Base-by-base conservation (phyloP, 1,140 invertebrate species). In the Agrilus planipennis region DNA sequence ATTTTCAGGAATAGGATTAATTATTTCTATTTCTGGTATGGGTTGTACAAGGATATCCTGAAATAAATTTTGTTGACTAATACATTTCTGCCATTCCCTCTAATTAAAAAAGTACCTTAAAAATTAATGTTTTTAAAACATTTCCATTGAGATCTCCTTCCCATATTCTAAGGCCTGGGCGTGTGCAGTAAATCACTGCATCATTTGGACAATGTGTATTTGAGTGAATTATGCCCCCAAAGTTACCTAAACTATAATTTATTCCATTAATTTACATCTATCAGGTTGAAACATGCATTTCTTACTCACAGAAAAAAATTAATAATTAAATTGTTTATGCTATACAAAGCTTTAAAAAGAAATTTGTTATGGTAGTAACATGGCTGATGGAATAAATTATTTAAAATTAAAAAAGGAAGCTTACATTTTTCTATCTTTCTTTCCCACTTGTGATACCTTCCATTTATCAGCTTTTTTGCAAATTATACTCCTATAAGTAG, bases 51-150 rank as follows among this genome's bases (percentile, higher is more conserved):
- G 61, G 6, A 75, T 69, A 36, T 81, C 78, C 67, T 75, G 53
- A 38, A 46, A 44, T 9, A 32, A 32, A 6, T 17, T 6, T 11
- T 7, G 32, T 39, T 12, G 43, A 27, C 22, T 46, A 11, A 51
- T 14, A 14, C 40, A 37, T 20, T 53, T 12, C n/a, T 31, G 34
- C 15, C 7, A 28, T 32, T 39, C 37, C 42, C 45, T 53, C 34
- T 15, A 46, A 42, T 37, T n/a, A 39, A 39, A 29, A 28, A 45
- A 4, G 32, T 56, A 81, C 81, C 67, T 85, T 87, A 56, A 90
- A 89, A 10, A 90, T 73, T 19, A 87, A 64, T 1, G 88, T 91
- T 65, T 85, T 79, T n/a, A 73, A 58, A n/a, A 92, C 88, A 52
- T 71, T 72, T 5, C 88, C 88, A 42, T 66, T 55, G 38, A 70